phyloP scores from a whole-genome alignment of 2,113 vertebrate species.

The Protobothrops flavoviridis region DNA sequence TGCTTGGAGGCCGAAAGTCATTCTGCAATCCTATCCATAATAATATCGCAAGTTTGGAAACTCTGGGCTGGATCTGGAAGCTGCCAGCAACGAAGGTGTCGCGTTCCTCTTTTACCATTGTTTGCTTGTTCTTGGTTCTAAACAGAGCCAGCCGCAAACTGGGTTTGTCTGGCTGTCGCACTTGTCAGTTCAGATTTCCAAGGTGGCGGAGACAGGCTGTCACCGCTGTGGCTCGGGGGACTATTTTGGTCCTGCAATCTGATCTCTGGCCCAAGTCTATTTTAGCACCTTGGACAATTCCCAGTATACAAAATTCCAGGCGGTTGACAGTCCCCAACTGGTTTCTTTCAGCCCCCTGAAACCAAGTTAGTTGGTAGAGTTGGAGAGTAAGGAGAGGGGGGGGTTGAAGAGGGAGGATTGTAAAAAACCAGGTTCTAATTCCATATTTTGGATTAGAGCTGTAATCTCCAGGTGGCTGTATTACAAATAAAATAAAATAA shows the following conservation, averaged over 20 bases:
- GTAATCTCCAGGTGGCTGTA: neutral
- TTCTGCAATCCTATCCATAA: neutral
- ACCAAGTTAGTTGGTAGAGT: neutral
- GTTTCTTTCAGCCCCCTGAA: neutral
- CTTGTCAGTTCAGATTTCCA: conserved; percentile 38
- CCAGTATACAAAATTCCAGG: neutral
- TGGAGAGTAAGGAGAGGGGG: neutral
- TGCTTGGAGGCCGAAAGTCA: neutral
- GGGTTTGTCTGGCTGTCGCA: neutral
- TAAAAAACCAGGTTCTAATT: neutral
- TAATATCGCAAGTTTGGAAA: too few relatives aligned
- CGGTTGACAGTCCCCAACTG: neutral
- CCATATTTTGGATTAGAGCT: neutral
- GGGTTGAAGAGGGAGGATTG: neutral
- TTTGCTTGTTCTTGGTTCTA: neutral
- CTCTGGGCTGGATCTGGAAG: neutral
- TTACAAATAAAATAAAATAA: neutral
- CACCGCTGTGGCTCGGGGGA: neutral
- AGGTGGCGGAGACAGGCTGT: conserved; percentile 5
- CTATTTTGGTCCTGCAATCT: conserved; percentile 71
- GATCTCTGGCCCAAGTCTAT: conserved; percentile 56
- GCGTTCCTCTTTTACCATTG: neutral
- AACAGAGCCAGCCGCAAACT: neutral
- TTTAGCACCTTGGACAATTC: conserved; percentile 60
- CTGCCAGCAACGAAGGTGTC: fast-evolving